Percentiles rank a stretch among this genome's conserved stretches.
These are phyloP conservation scores for Melangyna quadrimaculata DNA, from an alignment of 2,888 invertebrate genomes.

Conservation along the genomic window DNA sequence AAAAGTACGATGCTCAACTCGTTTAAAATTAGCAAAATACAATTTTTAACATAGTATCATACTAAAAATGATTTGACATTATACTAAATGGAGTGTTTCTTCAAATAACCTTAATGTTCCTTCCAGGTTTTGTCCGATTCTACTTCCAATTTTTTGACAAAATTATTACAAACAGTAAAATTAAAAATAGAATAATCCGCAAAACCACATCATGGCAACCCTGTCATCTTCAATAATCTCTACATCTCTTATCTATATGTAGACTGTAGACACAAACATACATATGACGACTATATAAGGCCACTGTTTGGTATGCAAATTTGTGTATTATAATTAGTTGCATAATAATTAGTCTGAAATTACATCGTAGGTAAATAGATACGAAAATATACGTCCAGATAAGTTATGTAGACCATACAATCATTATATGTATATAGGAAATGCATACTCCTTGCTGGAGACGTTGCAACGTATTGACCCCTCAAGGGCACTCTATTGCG, in stretches of 20 bases:
- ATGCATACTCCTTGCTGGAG: slow-evolving; percentile 39
- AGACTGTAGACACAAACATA: not conserved
- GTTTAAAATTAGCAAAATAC: too few species aligned
- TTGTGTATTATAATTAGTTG: slow-evolving; percentile 31
- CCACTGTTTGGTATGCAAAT: slow-evolving; percentile 3
- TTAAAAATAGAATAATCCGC: too few species aligned
- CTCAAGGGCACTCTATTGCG: slow-evolving; percentile 62
- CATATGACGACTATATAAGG: not conserved
- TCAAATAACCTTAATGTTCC: too few species aligned
- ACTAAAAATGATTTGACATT: too few species aligned
- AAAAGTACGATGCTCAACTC: too few species aligned
- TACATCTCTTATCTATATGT: not conserved
- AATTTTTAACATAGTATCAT: too few species aligned
- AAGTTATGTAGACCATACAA: slow-evolving; percentile 6
- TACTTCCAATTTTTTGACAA: too few species aligned
- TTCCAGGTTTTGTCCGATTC: too few species aligned
- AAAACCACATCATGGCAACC: not conserved
- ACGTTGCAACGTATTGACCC: slow-evolving; percentile 46
- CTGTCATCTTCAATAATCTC: not conserved
- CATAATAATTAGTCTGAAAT: slow-evolving; percentile 54
- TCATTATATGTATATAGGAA: slow-evolving; percentile 52
- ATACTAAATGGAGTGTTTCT: too few species aligned
- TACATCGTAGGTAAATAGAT: slow-evolving; percentile 25
- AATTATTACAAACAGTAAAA: too few species aligned
- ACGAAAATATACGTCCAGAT: slow-evolving; percentile 32